Percentiles rank a stretch among this genome's conserved stretches.
Evolutionary conservation across 1,140 invertebrate species (phyloP).

Genomic region (Ceratoteleas bidentatus): DNA sequence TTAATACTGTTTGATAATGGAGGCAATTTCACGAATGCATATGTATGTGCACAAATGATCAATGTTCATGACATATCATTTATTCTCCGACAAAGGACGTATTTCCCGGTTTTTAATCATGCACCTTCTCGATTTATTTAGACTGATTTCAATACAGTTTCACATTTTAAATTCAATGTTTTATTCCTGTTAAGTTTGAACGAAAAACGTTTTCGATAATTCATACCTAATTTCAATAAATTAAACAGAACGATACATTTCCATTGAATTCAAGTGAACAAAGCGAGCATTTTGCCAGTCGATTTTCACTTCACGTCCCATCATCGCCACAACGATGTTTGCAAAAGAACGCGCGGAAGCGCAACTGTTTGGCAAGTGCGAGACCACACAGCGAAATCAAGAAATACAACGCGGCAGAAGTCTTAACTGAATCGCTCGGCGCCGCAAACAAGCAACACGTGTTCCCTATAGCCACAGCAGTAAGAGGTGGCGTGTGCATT

Average conservation of each 20-base stretch:
- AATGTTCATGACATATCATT: not conserved
- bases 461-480: slow-evolving; percentile 19
- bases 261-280: not conserved
- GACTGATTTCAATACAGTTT: no score
- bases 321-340: no score
- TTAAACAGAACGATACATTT: not conserved
- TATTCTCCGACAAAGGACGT: no score
- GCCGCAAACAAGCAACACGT: slow-evolving; percentile 44
- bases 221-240: no score
- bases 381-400: not conserved
- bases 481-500: slow-evolving; percentile 24
- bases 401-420: not conserved
- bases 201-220: no score
- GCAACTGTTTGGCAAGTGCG: not conserved
- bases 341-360: not conserved
- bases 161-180: no score
- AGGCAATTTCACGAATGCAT: not conserved
- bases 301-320: no score
- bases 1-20: not conserved
- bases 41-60: not conserved
- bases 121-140: no score
- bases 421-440: slow-evolving; percentile 29
- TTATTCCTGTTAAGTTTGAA: no score
- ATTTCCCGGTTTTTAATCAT: no score
- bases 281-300: no score